A percentile compares a stretch with the other conserved stretches of the same genome.
Conservation (phyloP, 2,888 invertebrate species). For the Anarsia innoxiella region DNA sequence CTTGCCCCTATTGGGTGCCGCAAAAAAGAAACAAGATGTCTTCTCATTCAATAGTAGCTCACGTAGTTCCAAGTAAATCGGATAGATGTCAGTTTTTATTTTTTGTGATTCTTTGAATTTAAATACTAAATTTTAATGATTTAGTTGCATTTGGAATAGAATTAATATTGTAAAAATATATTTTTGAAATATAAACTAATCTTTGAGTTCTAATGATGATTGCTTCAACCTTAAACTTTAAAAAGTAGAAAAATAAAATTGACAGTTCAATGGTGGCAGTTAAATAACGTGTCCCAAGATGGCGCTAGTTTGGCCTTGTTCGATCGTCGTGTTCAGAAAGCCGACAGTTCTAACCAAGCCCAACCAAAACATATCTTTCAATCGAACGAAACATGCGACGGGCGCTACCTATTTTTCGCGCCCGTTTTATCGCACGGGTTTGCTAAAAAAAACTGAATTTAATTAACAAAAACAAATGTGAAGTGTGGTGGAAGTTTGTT, state of each 20-base stretch:
- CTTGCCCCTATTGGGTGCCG: slow-evolving; percentile 22
- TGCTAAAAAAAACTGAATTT: slow-evolving; percentile 27
- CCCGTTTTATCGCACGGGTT: slow-evolving; percentile 41
- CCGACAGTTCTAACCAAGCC: slow-evolving; percentile 18
- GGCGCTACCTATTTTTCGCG: slow-evolving; percentile 52
- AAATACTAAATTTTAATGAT: too few species aligned
- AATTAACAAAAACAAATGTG: slow-evolving; percentile 35
- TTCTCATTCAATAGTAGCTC: slow-evolving; percentile 17
- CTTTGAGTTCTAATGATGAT: too few species aligned
- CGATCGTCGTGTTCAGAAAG: too few species aligned
- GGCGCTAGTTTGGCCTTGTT: slow-evolving; percentile 29
- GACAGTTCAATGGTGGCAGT: too few species aligned
- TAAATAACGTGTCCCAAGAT: too few species aligned
- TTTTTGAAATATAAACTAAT: too few species aligned
- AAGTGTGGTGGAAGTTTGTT: slow-evolving; percentile 41
- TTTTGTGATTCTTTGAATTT: too few species aligned
- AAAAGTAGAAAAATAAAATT: too few species aligned
- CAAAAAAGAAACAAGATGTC: slow-evolving; percentile 16
- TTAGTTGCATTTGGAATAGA: too few species aligned
- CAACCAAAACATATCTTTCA: slow-evolving; percentile 63
- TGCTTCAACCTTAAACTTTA: too few species aligned
- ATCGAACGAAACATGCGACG: slow-evolving; percentile 49
- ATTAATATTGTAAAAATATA: too few species aligned
- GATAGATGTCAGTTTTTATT: too few species aligned
- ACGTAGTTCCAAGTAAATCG: slow-evolving; percentile 17